Percentiles rank a stretch among this genome's conserved stretches.
Evolutionary conservation across 1,140 invertebrate genomes (phyloP).

Genomic region (Lepidurus couesii): DNA sequence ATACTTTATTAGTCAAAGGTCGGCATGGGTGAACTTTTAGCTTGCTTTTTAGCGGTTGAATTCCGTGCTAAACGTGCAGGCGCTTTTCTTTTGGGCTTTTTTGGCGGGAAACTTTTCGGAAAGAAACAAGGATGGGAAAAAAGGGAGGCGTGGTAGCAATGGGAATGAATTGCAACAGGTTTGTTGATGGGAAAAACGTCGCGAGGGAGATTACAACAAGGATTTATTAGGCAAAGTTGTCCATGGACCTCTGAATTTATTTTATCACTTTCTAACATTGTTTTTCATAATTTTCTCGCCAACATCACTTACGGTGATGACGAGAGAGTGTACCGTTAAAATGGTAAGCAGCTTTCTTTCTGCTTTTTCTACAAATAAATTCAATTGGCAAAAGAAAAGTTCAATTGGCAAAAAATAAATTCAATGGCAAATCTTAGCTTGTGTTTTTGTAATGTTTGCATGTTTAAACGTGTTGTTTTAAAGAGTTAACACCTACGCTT

Average conservation of each 20-base stretch:
- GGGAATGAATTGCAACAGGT: conserved; percentile 21
- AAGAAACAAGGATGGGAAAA: not conserved
- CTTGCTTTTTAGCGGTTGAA: not conserved
- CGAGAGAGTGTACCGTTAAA: not conserved
- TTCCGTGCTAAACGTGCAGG: not conserved
- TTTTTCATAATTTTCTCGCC: not conserved
- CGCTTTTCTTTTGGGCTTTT: not conserved
- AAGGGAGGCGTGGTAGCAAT: conserved; percentile 20
- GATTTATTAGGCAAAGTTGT: conserved; percentile 22
- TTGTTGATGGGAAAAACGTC: conserved; percentile 19
- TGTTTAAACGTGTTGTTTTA: too few species aligned
- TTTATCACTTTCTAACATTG: conserved; percentile 19
- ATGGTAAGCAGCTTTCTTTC: not conserved
- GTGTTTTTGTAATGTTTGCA: too few species aligned
- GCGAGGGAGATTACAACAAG: conserved; percentile 16
- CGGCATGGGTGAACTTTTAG: not conserved
- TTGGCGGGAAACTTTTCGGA: not conserved
- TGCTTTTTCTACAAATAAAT: too few species aligned
- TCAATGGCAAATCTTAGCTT: too few species aligned
- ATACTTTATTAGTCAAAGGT: conserved; percentile 7
- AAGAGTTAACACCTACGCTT: too few species aligned
- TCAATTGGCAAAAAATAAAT: too few species aligned
- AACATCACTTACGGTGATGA: not conserved
- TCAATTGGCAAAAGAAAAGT: too few species aligned
- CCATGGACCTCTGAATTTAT: not conserved